Evolutionary conservation across 2,888 invertebrate species (phyloP), one percentile per base, ranked within the genome.

Genomic region (Esperia sulphurella): DNA sequence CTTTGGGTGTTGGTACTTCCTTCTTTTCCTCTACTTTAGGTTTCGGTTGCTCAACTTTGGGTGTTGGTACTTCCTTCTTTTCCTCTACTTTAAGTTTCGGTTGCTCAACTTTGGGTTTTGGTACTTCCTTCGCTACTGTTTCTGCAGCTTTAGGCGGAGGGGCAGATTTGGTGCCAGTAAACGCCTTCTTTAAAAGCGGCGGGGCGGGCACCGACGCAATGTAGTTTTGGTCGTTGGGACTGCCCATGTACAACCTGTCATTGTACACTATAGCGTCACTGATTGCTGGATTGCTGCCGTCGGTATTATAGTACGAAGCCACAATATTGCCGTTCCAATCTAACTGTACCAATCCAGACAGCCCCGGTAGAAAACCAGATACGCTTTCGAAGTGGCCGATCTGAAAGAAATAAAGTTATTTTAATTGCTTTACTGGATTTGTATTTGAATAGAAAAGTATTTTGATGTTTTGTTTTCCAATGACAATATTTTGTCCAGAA

Each of bases 261-360:
- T 92, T 91, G 65, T 90, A 91, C 42, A 94, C 91, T 52, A 93
- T 87, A 2, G 93, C 93, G 63, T 95, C 95, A 59, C 93, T 93
- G 14, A 95, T 84, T 8, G 73, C 69, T 0, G 55, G 47, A 1
- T 93, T 63, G 14, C 90, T 87, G 35, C 83, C 84, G 64, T 94
- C 92, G 0, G 89, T 90, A 40, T 92, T 91, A 65, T 93, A 93
- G 54, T 94, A 90, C 5, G 92, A 91, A 28, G 94, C 93, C 5
- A 95, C 70, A 53, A 96, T 91, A 51, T 94, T 92, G 14, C 96
- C 96, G 59, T 91, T 90, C 89, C 92, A 92, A 65, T 95, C 93
- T 0, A 95, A 62, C 65, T 94, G 93, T 35, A 95, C 59, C 41
- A 95, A 75, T 0, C 93, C 93, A 3, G 90, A 69, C 45, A 91